Percentiles rank a stretch among this genome's conserved stretches.
phyloP scores from a whole-genome alignment of 1,140 invertebrate genomes.

The Adelges cooleyi region DNA sequence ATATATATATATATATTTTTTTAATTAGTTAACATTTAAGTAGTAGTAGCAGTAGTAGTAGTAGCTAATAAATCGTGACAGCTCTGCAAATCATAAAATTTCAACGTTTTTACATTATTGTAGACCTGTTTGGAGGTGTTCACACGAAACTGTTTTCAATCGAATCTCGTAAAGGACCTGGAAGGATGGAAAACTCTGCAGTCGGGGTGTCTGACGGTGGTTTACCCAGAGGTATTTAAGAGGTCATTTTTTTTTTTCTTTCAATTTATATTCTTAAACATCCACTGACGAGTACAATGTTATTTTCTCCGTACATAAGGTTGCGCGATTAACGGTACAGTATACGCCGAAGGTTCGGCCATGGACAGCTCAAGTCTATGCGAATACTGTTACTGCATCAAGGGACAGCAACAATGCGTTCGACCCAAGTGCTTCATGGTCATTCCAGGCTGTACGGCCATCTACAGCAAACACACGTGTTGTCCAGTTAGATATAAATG shows the following conservation, averaged over 20 bases:
- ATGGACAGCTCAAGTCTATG: conserved; percentile 65
- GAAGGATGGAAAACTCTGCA: conserved; percentile 13
- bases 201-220: not conserved
- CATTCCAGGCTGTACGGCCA: conserved; percentile 56
- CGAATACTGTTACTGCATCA: conserved; percentile 79
- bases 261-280: not conserved
- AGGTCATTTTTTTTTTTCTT: not conserved
- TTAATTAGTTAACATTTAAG: no score
- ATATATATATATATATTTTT: no score
- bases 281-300: not conserved
- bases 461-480: conserved; percentile 59
- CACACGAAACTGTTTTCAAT: not conserved
- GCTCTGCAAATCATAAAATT: no score
- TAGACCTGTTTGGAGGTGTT: not conserved
- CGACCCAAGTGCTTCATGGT: conserved; percentile 68
- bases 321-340: conserved; percentile 59
- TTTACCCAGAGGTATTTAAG: conserved; percentile 2
- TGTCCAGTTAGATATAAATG: conserved; percentile 77
- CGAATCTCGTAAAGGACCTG: not conserved
- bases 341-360: conserved; percentile 70
- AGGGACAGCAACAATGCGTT: conserved; percentile 62
- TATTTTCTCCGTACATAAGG: conserved; percentile 40
- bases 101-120: not conserved
- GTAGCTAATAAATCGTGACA: no score
- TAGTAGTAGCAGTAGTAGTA: no score